phyloP scores from a whole-genome alignment of 2,113 vertebrate genomes.

The Thunnus thynnus region DNA sequence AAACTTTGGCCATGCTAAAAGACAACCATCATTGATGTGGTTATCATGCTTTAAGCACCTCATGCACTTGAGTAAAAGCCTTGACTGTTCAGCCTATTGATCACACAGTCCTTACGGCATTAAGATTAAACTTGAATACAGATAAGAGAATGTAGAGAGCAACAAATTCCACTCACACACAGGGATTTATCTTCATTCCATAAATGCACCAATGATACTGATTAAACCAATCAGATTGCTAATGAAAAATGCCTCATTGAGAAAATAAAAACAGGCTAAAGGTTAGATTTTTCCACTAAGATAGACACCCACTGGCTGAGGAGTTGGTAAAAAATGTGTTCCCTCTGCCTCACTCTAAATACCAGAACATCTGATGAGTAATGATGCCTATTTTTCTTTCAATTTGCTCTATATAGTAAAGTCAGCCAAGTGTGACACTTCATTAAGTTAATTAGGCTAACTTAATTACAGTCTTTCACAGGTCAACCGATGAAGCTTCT shows the following conservation, averaged over 20 bases:
- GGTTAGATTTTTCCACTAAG: conserved; percentile 29
- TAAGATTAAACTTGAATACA: conserved; percentile 36
- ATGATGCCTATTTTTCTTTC: conserved; percentile 90
- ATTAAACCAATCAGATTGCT: conserved; percentile 39
- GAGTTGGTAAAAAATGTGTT: conserved; percentile 3
- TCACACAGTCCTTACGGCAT: conserved; percentile 3
- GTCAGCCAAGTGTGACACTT: conserved; percentile 88
- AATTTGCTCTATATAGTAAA: conserved; percentile 88
- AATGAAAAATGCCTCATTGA: conserved; percentile 46
- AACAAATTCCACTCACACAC: conserved; percentile 34
- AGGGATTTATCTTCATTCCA: conserved; percentile 46
- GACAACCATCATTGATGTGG: conserved; percentile 62
- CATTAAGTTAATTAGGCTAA: conserved; percentile 93
- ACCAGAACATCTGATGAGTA: conserved; percentile 84
- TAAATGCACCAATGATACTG: conserved; percentile 34
- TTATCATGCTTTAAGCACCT: conserved; percentile 59
- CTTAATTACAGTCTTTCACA: conserved; percentile 91
- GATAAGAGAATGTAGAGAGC: conserved; percentile 9
- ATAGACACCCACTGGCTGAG: conserved; percentile 21
- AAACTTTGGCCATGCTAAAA: conserved; percentile 53
- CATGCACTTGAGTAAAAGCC: conserved; percentile 39
- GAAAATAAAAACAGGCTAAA: conserved; percentile 51
- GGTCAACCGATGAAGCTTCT: conserved; percentile 88
- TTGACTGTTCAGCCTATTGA: conserved; percentile 42
- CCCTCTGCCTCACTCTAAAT: conserved; percentile 61